Conservation (phyloP, 2,113 vertebrate species). For the Cynoglossus semilaevis region DNA sequence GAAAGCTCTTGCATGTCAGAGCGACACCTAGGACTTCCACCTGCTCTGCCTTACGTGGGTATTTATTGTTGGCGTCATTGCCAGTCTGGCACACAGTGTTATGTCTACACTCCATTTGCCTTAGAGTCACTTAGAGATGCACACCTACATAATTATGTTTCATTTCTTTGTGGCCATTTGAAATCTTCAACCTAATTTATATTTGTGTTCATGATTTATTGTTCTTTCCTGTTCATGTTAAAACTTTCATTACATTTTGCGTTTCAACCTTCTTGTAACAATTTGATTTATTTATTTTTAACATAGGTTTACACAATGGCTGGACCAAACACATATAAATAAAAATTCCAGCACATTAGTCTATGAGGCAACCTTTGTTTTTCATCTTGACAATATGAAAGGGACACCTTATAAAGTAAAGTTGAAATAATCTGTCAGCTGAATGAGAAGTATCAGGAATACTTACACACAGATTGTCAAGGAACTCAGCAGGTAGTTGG, state of each 20-base stretch:
- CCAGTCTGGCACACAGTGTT: slow-evolving; percentile 27
- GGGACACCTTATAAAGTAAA: too few species aligned
- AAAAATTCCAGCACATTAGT: slow-evolving; percentile 55
- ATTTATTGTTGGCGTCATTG: slow-evolving; percentile 19
- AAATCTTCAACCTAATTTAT: slow-evolving; percentile 48
- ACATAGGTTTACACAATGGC: slow-evolving; percentile 57
- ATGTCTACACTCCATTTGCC: slow-evolving; percentile 56
- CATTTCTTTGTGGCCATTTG: slow-evolving; percentile 39
- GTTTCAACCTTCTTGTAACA: slow-evolving; percentile 31
- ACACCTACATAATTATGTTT: slow-evolving; percentile 22
- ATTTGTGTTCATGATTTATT: slow-evolving; percentile 48
- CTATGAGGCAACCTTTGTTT: slow-evolving; percentile 22
- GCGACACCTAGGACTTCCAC: background rate
- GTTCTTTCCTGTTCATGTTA: slow-evolving; percentile 34
- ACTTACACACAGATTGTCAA: too few species aligned
- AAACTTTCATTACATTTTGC: slow-evolving; percentile 29
- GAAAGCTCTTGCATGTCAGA: slow-evolving; percentile 10
- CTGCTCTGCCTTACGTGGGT: slow-evolving; percentile 12
- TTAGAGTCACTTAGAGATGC: slow-evolving; percentile 48
- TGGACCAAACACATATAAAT: slow-evolving; percentile 56
- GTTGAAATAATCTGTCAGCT: too few species aligned
- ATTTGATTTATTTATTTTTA: slow-evolving; percentile 63
- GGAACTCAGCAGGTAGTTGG: too few species aligned
- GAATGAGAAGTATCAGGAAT: too few species aligned
- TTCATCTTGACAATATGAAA: too few species aligned